phyloP scores from a whole-genome alignment of 2,888 invertebrate genomes.

The Conomelus anceps region DNA sequence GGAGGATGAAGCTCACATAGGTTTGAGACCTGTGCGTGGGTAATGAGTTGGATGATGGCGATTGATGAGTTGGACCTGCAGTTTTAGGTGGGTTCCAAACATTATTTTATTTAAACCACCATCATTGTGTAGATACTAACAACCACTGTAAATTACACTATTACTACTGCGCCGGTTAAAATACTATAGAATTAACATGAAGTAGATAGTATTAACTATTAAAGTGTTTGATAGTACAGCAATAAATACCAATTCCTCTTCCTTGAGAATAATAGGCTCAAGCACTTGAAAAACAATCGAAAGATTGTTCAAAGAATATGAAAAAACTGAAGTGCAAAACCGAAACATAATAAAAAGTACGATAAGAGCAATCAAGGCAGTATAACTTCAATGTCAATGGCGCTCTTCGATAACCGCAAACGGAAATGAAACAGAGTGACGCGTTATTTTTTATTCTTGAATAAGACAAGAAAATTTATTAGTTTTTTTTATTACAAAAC shows the following conservation, averaged over 20 bases:
- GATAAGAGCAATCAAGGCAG: not conserved
- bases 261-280: not conserved
- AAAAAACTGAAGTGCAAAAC: not conserved
- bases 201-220: not conserved
- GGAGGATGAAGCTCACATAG: no score
- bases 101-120: no score
- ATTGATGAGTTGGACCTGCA: no score
- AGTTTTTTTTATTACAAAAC: not conserved
- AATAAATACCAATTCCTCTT: not conserved
- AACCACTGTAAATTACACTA: no score
- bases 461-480: not conserved
- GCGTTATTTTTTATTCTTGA: not conserved
- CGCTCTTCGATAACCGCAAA: not conserved
- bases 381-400: not conserved
- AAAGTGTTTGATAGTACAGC: not conserved
- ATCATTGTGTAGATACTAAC: no score
- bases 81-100: no score
- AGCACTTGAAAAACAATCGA: not conserved
- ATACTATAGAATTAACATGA: not conserved
- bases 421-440: not conserved
- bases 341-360: not conserved
- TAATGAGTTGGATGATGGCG: no score
- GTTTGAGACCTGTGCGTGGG: no score
- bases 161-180: no score
- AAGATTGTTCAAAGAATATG: not conserved